A percentile compares a stretch with the other conserved stretches of the same genome.
Conservation (phyloP, 2,797 vertebrate species). For the Valencia hispanica region DNA sequence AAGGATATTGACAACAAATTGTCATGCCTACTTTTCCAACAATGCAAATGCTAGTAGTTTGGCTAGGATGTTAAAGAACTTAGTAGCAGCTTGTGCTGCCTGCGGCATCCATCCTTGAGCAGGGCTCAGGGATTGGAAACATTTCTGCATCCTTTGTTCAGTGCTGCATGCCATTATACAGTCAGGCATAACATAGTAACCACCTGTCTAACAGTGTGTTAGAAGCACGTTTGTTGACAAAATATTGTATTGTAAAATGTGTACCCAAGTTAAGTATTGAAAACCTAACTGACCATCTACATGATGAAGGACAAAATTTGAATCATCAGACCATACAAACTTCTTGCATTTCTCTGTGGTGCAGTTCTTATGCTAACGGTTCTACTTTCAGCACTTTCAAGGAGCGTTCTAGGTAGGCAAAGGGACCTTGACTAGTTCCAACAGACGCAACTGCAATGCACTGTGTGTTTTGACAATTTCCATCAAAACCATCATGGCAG, state of each 20-base stretch:
- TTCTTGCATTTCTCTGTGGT: not conserved
- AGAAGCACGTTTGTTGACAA: not conserved
- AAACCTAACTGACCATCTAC: not conserved
- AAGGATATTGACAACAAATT: not conserved
- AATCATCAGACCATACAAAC: not conserved
- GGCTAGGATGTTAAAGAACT: not conserved
- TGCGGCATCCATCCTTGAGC: not conserved
- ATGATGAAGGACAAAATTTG: not conserved
- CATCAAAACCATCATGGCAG: not conserved
- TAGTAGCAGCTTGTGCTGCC: conserved; percentile 1
- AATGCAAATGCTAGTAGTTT: not conserved
- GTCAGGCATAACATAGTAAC: not conserved
- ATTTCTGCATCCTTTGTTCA: not conserved
- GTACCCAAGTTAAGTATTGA: too few relatives aligned
- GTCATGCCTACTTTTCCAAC: not conserved
- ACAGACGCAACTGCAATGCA: not conserved
- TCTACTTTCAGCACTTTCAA: not conserved
- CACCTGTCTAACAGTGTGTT: not conserved
- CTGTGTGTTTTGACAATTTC: not conserved
- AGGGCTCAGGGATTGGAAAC: not conserved
- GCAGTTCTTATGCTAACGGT: not conserved
- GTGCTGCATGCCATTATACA: not conserved
- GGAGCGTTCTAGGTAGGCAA: not conserved
- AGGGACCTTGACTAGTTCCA: not conserved
- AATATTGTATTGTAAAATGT: too few relatives aligned